Conservation (phyloP, 1,140 invertebrate genomes). For the Charaxes varanes region DNA sequence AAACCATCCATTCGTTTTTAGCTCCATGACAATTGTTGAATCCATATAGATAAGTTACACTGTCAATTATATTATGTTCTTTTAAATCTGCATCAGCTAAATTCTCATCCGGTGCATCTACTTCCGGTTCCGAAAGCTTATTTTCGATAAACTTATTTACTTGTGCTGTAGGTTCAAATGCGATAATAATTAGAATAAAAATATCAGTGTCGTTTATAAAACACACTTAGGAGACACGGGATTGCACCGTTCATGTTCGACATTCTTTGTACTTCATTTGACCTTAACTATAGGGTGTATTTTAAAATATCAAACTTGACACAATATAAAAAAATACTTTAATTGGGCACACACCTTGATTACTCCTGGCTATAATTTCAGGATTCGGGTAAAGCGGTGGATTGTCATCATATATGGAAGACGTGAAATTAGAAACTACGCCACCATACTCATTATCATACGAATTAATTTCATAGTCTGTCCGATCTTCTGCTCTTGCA, state of each 20-base stretch:
- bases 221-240: no score
- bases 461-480: conserved; percentile 58
- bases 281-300: no score
- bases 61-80: conserved; percentile 69
- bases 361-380: conserved; percentile 44
- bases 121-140: conserved; percentile 43
- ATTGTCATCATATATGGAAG: conserved; percentile 63
- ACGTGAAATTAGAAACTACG: conserved; percentile 61
- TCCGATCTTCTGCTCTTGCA: conserved; percentile 43
- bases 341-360: conserved; percentile 38
- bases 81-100: conserved; percentile 63
- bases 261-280: no score
- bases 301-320: no score
- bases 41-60: conserved; percentile 66
- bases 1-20: conserved; percentile 53
- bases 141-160: conserved; percentile 37
- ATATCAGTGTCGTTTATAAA: no score
- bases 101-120: conserved; percentile 63
- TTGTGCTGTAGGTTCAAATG: no score
- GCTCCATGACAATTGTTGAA: conserved; percentile 55
- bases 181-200: no score
- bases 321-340: no score
- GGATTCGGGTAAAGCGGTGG: conserved; percentile 64
- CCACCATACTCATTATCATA: conserved; percentile 61
- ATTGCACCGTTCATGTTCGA: no score